Conservation (phyloP, 2,797 vertebrate genomes). For the Scolopax rusticola region DNA sequence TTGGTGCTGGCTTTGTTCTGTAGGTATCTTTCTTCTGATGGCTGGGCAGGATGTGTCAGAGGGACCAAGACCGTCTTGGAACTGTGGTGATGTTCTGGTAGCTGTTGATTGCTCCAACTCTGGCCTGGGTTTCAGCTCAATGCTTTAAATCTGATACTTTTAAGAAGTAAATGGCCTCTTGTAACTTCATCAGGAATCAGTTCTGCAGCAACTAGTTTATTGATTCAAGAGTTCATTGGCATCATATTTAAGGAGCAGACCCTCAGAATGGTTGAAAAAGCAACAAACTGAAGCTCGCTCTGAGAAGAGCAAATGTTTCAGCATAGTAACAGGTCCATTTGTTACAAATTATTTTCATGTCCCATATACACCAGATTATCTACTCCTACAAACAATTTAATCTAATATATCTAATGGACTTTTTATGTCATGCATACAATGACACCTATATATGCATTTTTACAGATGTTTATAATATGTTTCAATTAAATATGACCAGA, state of each 20-base stretch:
- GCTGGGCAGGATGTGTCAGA: background rate
- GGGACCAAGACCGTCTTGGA: background rate
- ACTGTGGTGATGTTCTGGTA: accelerated
- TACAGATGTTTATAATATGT: background rate
- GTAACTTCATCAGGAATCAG: background rate
- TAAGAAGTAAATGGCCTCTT: background rate
- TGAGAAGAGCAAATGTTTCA: background rate
- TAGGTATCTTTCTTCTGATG: background rate
- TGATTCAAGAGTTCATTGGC: background rate
- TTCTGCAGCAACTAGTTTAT: background rate
- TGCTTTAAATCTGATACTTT: background rate
- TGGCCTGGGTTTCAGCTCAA: background rate
- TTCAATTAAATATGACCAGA: background rate
- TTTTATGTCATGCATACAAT: background rate
- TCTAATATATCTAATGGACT: background rate
- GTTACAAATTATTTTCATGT: background rate
- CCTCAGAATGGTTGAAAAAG: background rate
- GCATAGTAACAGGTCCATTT: background rate
- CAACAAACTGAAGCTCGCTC: background rate
- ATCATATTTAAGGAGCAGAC: background rate
- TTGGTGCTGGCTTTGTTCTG: background rate
- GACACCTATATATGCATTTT: background rate
- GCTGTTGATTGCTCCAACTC: background rate
- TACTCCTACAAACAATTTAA: background rate
- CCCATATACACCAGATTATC: background rate